Percentiles rank a stretch among this genome's conserved stretches.
Evolutionary conservation across 2,888 invertebrate species (phyloP).

Genomic region (Eupeodes luniger): DNA sequence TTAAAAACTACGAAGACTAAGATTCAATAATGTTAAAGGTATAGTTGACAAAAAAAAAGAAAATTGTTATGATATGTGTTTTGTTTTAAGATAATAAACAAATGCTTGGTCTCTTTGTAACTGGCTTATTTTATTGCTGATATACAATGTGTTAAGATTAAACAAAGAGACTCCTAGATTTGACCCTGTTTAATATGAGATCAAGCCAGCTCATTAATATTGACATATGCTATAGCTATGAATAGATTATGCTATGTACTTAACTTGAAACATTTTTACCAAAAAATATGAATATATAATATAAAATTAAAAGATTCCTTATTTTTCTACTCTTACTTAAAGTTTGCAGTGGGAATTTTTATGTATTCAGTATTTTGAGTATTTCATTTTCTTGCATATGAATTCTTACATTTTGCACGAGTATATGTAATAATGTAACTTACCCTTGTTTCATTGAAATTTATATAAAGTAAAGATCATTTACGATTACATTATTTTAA

Average conservation of each 20-base stretch:
- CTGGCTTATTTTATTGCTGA: neutral
- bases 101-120: neutral
- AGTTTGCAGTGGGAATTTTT: too few species aligned
- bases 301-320: too few species aligned
- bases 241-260: neutral
- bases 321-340: too few species aligned
- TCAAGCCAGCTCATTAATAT: neutral
- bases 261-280: neutral
- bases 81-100: neutral
- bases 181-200: slow-evolving; percentile 11
- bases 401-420: neutral
- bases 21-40: too few species aligned
- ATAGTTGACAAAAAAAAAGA: too few species aligned
- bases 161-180: neutral
- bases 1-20: too few species aligned
- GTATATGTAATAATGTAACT: neutral
- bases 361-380: neutral
- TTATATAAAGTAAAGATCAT: slow-evolving; percentile 8
- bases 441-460: slow-evolving; percentile 12
- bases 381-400: neutral
- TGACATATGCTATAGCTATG: neutral
- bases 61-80: neutral
- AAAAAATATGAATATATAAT: neutral
- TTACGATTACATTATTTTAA: slow-evolving; percentile 18
- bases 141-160: neutral